Conservation (phyloP, 1,140 invertebrate genomes). For the Scaptomyza graminum region DNA sequence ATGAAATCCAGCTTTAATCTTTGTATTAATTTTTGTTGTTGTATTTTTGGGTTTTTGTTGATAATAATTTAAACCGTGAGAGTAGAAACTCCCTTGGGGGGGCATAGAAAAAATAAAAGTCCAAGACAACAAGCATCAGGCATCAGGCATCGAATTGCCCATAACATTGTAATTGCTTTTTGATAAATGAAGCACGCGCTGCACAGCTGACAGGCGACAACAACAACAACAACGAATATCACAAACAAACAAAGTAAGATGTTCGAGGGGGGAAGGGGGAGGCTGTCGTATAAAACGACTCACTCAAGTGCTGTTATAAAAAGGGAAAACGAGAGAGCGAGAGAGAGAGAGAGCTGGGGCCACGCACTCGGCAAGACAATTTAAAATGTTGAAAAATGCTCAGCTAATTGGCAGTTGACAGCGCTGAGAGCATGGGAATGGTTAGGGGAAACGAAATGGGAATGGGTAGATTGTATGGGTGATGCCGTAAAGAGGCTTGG, state of each 20-base stretch:
- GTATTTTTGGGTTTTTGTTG: too few relatives aligned
- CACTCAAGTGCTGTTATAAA: slow-evolving; percentile 61
- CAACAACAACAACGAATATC: slow-evolving; percentile 23
- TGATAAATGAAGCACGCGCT: slow-evolving; percentile 80
- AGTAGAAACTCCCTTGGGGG: slow-evolving; percentile 42
- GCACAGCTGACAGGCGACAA: slow-evolving; percentile 70
- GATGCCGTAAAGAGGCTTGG: too few relatives aligned
- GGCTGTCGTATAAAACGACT: slow-evolving; percentile 55
- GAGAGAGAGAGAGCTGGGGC: slow-evolving; percentile 30
- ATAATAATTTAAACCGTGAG: too few relatives aligned
- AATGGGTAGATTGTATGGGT: slow-evolving; percentile 13
- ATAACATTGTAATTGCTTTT: slow-evolving; percentile 81
- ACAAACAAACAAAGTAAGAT: slow-evolving; percentile 20
- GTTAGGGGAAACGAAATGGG: slow-evolving; percentile 24
- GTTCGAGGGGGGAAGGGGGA: neutral
- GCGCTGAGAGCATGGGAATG: slow-evolving; percentile 66
- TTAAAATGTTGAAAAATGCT: slow-evolving; percentile 81
- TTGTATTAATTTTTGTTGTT: slow-evolving; percentile 19
- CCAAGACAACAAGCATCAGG: slow-evolving; percentile 35
- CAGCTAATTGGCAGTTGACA: slow-evolving; percentile 80
- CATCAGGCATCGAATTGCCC: slow-evolving; percentile 62
- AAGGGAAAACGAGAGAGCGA: neutral
- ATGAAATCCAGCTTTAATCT: neutral
- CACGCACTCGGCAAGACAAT: slow-evolving; percentile 75
- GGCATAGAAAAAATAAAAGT: slow-evolving; percentile 7